These are phyloP conservation scores for Salminus brasiliensis DNA, from an alignment of 2,113 vertebrate species.

Conservation along the genomic window DNA sequence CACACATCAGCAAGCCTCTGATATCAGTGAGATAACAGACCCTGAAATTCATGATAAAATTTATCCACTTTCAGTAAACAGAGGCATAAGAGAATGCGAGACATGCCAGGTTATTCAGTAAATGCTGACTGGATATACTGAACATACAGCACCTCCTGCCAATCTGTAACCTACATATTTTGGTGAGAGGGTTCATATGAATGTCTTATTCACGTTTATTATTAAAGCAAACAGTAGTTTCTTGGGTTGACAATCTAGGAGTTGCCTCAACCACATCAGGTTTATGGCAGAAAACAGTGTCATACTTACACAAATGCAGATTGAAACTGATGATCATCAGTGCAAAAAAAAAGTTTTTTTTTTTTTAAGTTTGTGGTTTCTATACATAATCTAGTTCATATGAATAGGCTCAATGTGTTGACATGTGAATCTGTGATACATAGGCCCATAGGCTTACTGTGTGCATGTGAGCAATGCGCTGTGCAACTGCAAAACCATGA, in stretches of 20 bases:
- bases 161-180: conserved; percentile 63
- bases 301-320: neutral
- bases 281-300: neutral
- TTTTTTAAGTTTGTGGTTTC: neutral
- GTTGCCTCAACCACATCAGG: neutral
- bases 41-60: conserved; percentile 58
- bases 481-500: neutral
- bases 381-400: neutral
- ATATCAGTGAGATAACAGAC: conserved; percentile 51
- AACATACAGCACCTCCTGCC: conserved; percentile 55
- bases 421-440: neutral
- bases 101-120: conserved; percentile 55
- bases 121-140: conserved; percentile 64
- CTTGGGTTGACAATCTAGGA: neutral
- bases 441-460: neutral
- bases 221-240: neutral
- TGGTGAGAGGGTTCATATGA: neutral
- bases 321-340: neutral
- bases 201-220: neutral
- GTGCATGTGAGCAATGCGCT: neutral
- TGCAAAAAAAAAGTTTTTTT: neutral
- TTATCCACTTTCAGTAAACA: conserved; percentile 33
- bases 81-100: conserved; percentile 52
- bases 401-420: neutral
- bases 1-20: conserved; percentile 54